phyloP scores from a whole-genome alignment of 2,113 vertebrate species.

The Gyps fulvus region DNA sequence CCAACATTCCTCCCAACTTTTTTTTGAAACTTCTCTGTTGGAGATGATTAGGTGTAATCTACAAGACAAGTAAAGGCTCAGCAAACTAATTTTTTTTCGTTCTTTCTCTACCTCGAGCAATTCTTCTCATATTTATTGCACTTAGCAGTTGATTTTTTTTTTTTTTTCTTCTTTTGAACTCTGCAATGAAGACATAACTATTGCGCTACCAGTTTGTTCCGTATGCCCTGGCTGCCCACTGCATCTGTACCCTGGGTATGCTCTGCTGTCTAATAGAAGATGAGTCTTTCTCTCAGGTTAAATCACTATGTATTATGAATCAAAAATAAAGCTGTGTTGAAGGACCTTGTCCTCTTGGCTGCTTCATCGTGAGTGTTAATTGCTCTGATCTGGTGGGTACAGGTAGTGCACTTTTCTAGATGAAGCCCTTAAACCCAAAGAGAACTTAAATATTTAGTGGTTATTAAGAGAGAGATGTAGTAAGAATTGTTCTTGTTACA shows the following conservation, averaged over 20 bases:
- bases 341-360: neutral
- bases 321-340: neutral
- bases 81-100: neutral
- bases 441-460: neutral
- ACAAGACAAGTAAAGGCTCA: neutral
- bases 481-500: constrained; percentile 37
- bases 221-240: neutral
- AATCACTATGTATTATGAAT: neutral
- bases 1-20: neutral
- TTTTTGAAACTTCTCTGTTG: neutral
- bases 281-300: neutral
- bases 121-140: neutral
- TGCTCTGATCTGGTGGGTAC: neutral
- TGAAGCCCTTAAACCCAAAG: neutral
- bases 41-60: neutral
- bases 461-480: constrained; percentile 1
- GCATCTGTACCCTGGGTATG: neutral
- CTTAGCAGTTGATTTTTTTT: neutral
- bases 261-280: neutral
- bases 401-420: neutral
- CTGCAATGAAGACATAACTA: neutral
- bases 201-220: neutral
- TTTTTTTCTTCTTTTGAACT: neutral
- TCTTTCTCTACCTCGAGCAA: neutral
- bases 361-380: neutral